Evolutionary conservation across 2,797 vertebrate species (phyloP).

Genomic region (Mionectes olivaceus): DNA sequence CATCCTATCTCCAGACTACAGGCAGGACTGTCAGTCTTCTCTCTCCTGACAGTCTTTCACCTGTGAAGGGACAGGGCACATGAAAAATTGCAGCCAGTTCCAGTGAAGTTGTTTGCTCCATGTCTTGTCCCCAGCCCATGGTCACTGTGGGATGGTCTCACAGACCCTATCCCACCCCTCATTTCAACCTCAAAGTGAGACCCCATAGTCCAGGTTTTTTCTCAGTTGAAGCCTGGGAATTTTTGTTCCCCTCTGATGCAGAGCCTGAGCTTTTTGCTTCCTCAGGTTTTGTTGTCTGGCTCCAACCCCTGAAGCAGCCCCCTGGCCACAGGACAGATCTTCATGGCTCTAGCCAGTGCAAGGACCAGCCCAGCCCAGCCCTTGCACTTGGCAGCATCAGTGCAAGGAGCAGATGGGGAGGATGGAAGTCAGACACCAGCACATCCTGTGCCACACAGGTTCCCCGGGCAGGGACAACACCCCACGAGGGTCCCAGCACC

Average conservation of each 20-base stretch:
- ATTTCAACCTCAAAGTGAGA: background rate
- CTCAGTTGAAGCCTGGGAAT: background rate
- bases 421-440: background rate
- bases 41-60: background rate
- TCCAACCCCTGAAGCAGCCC: background rate
- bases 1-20: background rate
- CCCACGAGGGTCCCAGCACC: fast-evolving
- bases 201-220: background rate
- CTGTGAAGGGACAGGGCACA: background rate
- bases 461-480: background rate
- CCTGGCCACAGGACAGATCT: background rate
- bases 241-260: background rate
- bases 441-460: background rate
- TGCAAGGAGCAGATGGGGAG: background rate
- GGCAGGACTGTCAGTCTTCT: background rate
- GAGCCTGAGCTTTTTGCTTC: background rate
- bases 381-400: background rate
- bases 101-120: background rate
- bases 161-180: background rate
- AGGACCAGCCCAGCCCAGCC: background rate
- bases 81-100: background rate
- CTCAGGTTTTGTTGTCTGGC: background rate
- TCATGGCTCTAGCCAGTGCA: background rate
- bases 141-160: background rate
- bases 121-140: background rate